Conservation (phyloP, 2,888 invertebrate species). For the Tenthredo mesomela region DNA sequence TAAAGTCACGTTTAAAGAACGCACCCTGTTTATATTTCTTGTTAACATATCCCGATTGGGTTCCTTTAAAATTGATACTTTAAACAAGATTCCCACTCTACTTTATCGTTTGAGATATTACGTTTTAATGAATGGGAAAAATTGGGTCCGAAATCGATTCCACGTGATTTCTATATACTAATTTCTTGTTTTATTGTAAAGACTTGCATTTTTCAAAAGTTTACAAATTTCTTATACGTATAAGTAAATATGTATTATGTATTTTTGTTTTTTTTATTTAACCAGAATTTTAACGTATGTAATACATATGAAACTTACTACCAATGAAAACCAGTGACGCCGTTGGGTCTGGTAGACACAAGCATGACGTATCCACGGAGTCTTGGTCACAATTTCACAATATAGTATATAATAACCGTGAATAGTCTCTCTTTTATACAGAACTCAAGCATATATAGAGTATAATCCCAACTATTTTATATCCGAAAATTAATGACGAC, state of each 20-base stretch:
- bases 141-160: neutral
- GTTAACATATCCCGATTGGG: neutral
- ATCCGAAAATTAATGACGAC: neutral
- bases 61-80: neutral
- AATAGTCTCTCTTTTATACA: neutral
- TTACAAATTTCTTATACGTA: neutral
- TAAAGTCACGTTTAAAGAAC: neutral
- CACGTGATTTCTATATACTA: too few relatives aligned
- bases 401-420: neutral
- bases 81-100: neutral
- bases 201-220: neutral
- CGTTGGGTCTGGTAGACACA: conserved; percentile 14
- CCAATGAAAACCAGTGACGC: neutral
- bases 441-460: neutral
- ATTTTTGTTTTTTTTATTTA: too few relatives aligned
- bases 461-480: neutral
- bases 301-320: neutral
- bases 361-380: neutral
- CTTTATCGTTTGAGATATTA: neutral
- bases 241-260: too few relatives aligned
- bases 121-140: neutral
- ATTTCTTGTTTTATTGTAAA: neutral
- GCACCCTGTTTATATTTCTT: neutral
- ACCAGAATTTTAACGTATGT: too few relatives aligned
- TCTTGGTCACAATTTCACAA: neutral